A percentile compares a stretch with the other conserved stretches of the same genome.
These are phyloP conservation scores for Apis florea DNA, from an alignment of 1,140 invertebrate species.

Conservation along the genomic window DNA sequence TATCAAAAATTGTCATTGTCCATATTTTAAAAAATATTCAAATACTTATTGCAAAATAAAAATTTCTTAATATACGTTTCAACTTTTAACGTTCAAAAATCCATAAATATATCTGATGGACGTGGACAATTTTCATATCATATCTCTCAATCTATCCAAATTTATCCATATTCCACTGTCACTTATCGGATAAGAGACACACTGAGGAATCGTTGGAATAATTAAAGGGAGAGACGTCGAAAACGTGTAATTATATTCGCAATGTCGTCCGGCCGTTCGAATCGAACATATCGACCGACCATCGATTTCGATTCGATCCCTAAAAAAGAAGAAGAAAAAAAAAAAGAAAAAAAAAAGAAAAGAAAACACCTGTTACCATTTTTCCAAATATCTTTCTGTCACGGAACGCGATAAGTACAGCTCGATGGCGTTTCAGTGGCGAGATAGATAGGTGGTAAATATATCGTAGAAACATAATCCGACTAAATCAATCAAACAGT, in stretches of 20 bases:
- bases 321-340: no score
- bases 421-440: slow-evolving; percentile 39
- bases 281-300: slow-evolving; percentile 44
- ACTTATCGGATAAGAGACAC: background rate
- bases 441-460: slow-evolving; percentile 27
- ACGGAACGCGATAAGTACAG: slow-evolving; percentile 48
- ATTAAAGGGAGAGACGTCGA: background rate
- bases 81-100: no score
- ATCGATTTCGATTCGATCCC: slow-evolving; percentile 9
- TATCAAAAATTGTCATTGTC: no score
- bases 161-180: background rate
- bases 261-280: slow-evolving; percentile 50
- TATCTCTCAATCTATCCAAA: background rate
- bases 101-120: no score
- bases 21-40: background rate
- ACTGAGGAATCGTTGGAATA: background rate
- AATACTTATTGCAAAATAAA: no score
- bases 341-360: no score
- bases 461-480: slow-evolving; percentile 45
- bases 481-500: slow-evolving; percentile 30
- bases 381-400: slow-evolving; percentile 16
- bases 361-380: no score
- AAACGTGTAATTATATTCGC: slow-evolving; percentile 23
- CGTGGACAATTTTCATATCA: no score
- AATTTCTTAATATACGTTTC: no score